Conservation (phyloP, 2,797 vertebrate genomes). For the Enteromius thamalakanensis region DNA sequence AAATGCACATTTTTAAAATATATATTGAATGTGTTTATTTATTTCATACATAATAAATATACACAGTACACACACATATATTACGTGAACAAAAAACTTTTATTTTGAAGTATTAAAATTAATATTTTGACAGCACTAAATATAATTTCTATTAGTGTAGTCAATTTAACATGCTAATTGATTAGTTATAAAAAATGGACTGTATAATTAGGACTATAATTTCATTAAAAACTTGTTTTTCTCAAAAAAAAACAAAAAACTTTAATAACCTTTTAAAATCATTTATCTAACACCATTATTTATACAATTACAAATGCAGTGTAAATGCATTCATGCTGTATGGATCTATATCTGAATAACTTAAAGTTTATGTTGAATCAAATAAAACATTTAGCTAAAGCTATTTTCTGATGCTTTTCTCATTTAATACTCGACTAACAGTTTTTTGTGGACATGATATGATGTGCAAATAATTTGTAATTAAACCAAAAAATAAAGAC, state of each 20-base stretch:
- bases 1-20: too few relatives aligned
- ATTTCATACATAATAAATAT: too few relatives aligned
- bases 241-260: too few relatives aligned
- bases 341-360: neutral
- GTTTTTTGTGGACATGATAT: neutral
- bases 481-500: neutral
- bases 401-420: neutral
- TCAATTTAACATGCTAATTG: neutral
- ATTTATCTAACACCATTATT: neutral
- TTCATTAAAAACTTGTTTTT: neutral
- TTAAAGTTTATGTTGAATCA: neutral
- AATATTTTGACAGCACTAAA: too few relatives aligned
- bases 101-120: too few relatives aligned
- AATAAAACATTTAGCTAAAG: neutral
- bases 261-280: neutral
- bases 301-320: neutral
- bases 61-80: too few relatives aligned
- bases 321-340: neutral
- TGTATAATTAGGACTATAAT: too few relatives aligned
- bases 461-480: neutral
- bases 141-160: neutral
- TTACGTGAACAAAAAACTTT: too few relatives aligned
- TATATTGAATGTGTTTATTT: too few relatives aligned
- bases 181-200: too few relatives aligned
- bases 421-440: neutral